Evolutionary conservation across 2,888 invertebrate genomes (phyloP), one percentile per base, ranked within the genome.

Genomic region (Agrotis puta): DNA sequence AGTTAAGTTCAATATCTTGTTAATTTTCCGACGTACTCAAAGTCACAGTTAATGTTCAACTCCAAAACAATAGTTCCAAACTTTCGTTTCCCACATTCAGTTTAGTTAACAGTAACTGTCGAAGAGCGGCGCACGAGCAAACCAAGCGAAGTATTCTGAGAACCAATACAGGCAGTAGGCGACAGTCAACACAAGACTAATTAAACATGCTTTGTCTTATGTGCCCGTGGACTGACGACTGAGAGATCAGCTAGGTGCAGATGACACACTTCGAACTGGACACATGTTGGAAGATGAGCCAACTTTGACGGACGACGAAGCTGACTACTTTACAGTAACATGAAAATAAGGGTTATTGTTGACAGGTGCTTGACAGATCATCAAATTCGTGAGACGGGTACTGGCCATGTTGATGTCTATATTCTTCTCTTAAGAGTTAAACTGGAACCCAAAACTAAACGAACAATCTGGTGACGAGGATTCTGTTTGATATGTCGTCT

Each of bases 161-260:
- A 91, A 91, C 81, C 84, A 84, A 84, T 82, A 82, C 82, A 85
- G 87, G 86, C 89, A 88, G 91, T 88, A 89, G 91, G 90, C 88
- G 89, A 86, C 83, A 87, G 90, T 90, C 90, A 91, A 92, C 88
- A 91, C 88, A 90, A 90, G 88, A 83, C 90, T 93, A 91, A 93
- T 93, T 92, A 93, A 92, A 94, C 92, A 93, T 88, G 90, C 92
- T 92, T 94, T 94, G 93, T 93, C 91, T 92, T 86, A 86, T 87
- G 90, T 89, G 88, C 86, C 88, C 88, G 89, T 89, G 88, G 86
- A 88, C 88, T 89, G 87, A 81, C 85, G 81, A 86, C 88, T 85
- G 86, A 89, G 78, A 91, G 92, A 92, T 54, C 83, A 91, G 75
- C 51, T 64, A 82, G 33, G 24, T 22, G 70, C 74, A 85, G 85